Evolutionary conservation across 2,797 vertebrate species (phyloP).

Genomic region (Ctenopoma kingsleyae): DNA sequence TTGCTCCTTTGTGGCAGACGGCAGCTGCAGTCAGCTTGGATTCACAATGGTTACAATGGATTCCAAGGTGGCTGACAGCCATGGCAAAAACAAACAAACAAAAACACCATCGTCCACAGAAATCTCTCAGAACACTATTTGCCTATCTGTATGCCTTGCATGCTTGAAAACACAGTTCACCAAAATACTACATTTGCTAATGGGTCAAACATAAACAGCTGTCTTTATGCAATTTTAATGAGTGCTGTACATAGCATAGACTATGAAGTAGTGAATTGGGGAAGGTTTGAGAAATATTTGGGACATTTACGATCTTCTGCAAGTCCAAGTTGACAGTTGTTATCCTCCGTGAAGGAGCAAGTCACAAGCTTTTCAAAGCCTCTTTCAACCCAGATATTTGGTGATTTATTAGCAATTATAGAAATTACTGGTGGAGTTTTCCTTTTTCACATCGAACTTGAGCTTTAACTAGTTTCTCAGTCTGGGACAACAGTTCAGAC

Average conservation of each 20-base stretch:
- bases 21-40: conserved; percentile 7
- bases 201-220: background rate
- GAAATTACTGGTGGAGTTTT: background rate
- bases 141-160: background rate
- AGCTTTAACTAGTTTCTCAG: background rate
- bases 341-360: background rate
- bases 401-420: background rate
- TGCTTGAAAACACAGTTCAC: background rate
- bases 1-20: background rate
- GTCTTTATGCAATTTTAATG: background rate
- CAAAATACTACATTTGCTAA: background rate
- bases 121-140: conserved; percentile 4
- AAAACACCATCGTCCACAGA: background rate
- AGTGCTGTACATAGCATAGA: background rate
- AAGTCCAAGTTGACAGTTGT: background rate
- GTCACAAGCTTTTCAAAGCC: background rate
- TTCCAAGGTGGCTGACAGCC: conserved; percentile 1
- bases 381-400: background rate
- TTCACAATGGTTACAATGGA: conserved; percentile 19
- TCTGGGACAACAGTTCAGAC: background rate
- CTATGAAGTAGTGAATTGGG: fast-evolving
- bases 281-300: background rate
- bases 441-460: background rate
- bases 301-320: background rate
- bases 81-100: conserved; percentile 7